These are phyloP conservation scores for Aphelinus atriplicis DNA, from an alignment of 1,140 invertebrate genomes.

Conservation along the genomic window DNA sequence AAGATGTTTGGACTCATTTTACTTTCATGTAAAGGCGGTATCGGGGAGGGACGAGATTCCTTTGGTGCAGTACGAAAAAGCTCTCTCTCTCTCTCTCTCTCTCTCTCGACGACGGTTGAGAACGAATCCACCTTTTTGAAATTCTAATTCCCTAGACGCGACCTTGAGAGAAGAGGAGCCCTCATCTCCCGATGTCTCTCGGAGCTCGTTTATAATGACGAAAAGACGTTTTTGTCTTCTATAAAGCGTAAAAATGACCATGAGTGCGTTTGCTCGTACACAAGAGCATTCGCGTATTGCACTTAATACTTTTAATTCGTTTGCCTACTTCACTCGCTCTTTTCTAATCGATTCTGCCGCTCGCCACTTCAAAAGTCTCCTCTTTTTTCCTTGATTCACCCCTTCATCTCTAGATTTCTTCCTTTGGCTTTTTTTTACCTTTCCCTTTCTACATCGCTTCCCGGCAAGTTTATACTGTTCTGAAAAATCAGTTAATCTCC, in stretches of 20 bases:
- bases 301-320: neutral
- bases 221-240: slow-evolving; percentile 19
- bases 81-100: neutral
- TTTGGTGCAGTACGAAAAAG: too few species aligned
- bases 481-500: slow-evolving; percentile 1
- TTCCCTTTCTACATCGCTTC: neutral
- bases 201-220: slow-evolving; percentile 25
- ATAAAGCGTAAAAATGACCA: slow-evolving; percentile 23
- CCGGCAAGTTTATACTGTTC: neutral
- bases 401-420: neutral
- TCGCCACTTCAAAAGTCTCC: neutral
- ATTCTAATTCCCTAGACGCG: slow-evolving; percentile 19
- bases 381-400: neutral
- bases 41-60: too few species aligned
- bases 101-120: slow-evolving; percentile 10
- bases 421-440: neutral
- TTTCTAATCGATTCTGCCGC: slow-evolving; percentile 4
- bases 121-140: slow-evolving; percentile 8
- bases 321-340: slow-evolving; percentile 17
- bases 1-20: too few species aligned
- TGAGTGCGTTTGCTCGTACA: neutral
- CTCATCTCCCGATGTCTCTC: neutral
- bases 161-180: slow-evolving; percentile 6
- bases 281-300: neutral
- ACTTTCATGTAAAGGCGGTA: too few species aligned